Conservation (phyloP, 2,888 invertebrate species). For the Germaria angustata region DNA sequence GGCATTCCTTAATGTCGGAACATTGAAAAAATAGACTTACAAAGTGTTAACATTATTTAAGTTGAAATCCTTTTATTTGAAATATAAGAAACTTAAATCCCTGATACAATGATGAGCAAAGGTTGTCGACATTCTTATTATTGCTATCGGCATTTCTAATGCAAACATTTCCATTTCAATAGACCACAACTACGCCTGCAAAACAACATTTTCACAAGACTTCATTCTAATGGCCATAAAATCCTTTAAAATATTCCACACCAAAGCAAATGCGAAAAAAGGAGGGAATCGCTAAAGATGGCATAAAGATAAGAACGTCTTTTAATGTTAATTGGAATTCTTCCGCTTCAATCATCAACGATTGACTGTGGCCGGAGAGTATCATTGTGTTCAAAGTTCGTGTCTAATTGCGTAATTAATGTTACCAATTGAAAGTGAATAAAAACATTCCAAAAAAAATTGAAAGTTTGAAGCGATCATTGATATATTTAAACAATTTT, state of each 20-base stretch:
- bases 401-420: conserved; percentile 56
- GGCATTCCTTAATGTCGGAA: no score
- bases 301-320: conserved; percentile 15
- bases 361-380: not conserved
- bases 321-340: conserved; percentile 54
- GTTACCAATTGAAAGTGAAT: not conserved
- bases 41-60: no score
- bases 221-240: not conserved
- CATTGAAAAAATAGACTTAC: no score
- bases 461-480: conserved; percentile 9
- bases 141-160: not conserved
- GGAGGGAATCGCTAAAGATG: conserved; percentile 25
- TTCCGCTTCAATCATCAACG: conserved; percentile 16
- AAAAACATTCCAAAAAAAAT: not conserved
- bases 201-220: not conserved
- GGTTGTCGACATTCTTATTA: conserved; percentile 9
- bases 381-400: conserved; percentile 9
- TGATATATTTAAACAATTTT: conserved; percentile 38
- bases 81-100: not conserved
- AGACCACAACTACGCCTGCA: conserved; percentile 21
- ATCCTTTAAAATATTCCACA: not conserved
- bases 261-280: not conserved
- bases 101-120: not conserved
- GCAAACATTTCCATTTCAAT: conserved; percentile 1
- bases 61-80: no score